Base-by-base conservation (phyloP, 2,888 invertebrate species). In the Sussaba pulchella region DNA sequence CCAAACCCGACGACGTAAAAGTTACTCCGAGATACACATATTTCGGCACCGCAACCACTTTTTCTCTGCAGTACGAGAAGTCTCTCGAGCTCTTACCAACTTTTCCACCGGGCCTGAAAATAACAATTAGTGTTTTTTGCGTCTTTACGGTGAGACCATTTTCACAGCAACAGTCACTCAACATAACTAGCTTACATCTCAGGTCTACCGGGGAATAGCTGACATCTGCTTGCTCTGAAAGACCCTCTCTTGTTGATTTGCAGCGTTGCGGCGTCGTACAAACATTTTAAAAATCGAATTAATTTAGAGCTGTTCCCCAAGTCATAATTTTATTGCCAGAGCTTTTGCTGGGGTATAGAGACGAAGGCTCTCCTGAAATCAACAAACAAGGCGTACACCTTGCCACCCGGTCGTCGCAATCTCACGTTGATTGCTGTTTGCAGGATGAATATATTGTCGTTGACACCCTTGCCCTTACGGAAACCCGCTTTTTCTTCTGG, bases 401-500 rank as follows among this genome's bases (percentile, higher is more conserved):
- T 76, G 1, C 50, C 39, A 9, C 61, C 66, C 39, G 36, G 12
- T 59, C 59, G 59, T 12, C 71, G 59, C n/a, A 81, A 31, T 1
- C 82, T 36, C 0, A 67, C 5, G 9, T 85, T 70, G 1, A 83
- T 70, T 1, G 70, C 66, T 2, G 83, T 1, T n/a, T 54, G 71
- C 1, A 84, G 50, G 0, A 74, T 64, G 71, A 85, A 85, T 2
- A 84, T 64, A 39, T 84, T 83, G 50, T 86, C 83, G 24, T 64
- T 50, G 5, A 71, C 75, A 8, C 82, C 47, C 31, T 12, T 43
- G 14, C 54, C 54, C 43, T 78, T 69, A n/a, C 70, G 26, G 43
- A 82, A 85, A 2, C 78, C 83, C 4, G 83, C 81, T 57, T 84
- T 84, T 47, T 57, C 75, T 12, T 83, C 83, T 0, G 81, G 81